These are phyloP conservation scores for Geodia barretti DNA, from an alignment of 37 sponge, comb jelly and placozoan genomes.

Conservation along the genomic window DNA sequence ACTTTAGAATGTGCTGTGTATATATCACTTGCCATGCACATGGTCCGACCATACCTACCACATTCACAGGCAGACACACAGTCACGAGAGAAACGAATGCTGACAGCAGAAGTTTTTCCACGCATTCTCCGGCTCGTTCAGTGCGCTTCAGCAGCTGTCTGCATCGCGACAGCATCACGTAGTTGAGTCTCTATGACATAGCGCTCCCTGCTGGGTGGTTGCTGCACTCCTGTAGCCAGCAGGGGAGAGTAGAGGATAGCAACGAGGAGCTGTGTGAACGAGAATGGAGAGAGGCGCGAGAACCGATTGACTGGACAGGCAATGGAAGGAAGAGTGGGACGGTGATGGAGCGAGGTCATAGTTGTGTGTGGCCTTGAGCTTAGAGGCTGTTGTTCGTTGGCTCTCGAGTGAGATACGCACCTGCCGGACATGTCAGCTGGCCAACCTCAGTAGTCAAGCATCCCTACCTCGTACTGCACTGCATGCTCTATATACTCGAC, in stretches of 20 bases:
- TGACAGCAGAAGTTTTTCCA: constrained; percentile 46
- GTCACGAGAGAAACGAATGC: constrained; percentile 28
- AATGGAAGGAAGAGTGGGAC: not conserved
- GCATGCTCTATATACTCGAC: too few species aligned
- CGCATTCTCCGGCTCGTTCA: constrained; percentile 42
- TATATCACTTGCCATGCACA: too few species aligned
- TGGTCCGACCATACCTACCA: too few species aligned
- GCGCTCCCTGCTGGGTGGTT: not conserved
- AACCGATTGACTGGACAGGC: not conserved
- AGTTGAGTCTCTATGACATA: constrained; percentile 58
- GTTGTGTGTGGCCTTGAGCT: constrained; percentile 34
- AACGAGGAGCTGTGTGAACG: not conserved
- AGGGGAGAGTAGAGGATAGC: too few species aligned
- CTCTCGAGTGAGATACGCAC: constrained; percentile 63
- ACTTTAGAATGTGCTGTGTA: too few species aligned
- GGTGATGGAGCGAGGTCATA: not conserved
- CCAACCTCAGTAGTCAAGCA: constrained; percentile 80
- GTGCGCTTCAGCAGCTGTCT: constrained; percentile 53
- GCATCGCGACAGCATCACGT: constrained; percentile 69
- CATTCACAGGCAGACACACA: not conserved
- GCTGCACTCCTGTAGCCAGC: too few species aligned
- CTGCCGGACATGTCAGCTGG: constrained; percentile 62
- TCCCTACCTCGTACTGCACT: too few species aligned
- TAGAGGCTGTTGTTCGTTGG: constrained; percentile 13
- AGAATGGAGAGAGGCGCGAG: not conserved